A percentile compares a stretch with the other conserved stretches of the same genome.
Evolutionary conservation across 92 coral and sea anemone species (phyloP).

Genomic region (Epizoanthus rinbou): DNA sequence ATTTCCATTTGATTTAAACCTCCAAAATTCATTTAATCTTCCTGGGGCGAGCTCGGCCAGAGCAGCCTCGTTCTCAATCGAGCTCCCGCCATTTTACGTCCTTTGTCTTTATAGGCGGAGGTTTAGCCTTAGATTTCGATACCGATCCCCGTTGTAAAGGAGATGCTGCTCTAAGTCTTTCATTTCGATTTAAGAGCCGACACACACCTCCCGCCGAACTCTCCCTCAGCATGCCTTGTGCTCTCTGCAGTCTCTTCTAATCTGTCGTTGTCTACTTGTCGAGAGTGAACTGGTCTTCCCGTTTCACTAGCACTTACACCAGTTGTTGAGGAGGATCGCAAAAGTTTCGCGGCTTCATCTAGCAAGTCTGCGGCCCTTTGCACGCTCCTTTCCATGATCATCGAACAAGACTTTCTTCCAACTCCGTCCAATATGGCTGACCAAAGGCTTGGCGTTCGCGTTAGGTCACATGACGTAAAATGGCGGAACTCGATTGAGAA

Average conservation of each 20-base stretch:
- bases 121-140: constrained; percentile 22
- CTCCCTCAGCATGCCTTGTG: constrained; percentile 49
- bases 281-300: constrained; percentile 16
- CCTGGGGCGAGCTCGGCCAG: too few relatives aligned
- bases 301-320: too few relatives aligned
- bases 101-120: too few relatives aligned
- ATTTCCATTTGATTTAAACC: too few relatives aligned
- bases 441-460: neutral
- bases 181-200: constrained; percentile 51
- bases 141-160: too few relatives aligned
- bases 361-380: constrained; percentile 37
- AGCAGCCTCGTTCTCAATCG: too few relatives aligned
- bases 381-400: constrained; percentile 8
- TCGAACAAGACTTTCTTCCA: too few relatives aligned
- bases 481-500: neutral
- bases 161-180: constrained; percentile 54
- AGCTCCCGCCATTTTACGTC: too few relatives aligned
- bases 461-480: neutral
- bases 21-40: too few relatives aligned
- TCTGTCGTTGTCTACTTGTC: neutral
- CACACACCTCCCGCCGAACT: constrained; percentile 56
- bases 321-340: too few relatives aligned
- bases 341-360: too few relatives aligned
- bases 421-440: constrained; percentile 10
- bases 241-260: constrained; percentile 56